Base-by-base conservation (phyloP, 37 sponge, comb jelly and placozoan species). In the Eunapius fragilis region DNA sequence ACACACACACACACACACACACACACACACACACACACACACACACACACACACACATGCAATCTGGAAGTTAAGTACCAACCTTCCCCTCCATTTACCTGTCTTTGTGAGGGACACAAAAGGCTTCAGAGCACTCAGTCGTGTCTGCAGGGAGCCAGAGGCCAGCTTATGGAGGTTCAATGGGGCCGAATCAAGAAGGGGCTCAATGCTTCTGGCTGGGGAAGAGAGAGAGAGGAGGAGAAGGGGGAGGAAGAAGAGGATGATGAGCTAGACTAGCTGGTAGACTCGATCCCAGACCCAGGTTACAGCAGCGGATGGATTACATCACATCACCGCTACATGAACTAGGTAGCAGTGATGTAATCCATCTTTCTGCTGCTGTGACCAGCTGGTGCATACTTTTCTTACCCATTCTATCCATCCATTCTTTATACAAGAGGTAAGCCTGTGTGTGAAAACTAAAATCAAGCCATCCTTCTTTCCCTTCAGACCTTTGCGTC, bases 401-500 rank as follows among this genome's bases (percentile, higher is more conserved):
- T 36, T 70, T 47, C 81, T 75, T 76, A 93, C 94, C 91, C 22
- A 93, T 75, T 69, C 74, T 80, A 0, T 74, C 75, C 88, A 94
- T 88, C 85, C 92, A 94, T 13, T 78, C 47, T 78, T 91, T 88
- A 31, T 94, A 94, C 31, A 79, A 34, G 31, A 68, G 69, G 83
- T 86, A 94, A 3, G 27, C 82, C 92, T 92, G 33, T 10, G 75
- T 17, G 50, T 2, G 38, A 2, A 45, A 1, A 78, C 9, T n/a
- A n/a, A n/a, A n/a, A n/a, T n/a, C n/a, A n/a, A n/a, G n/a, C n/a
- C n/a, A n/a, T n/a, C n/a, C n/a, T n/a, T n/a, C n/a, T n/a, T n/a
- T n/a, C n/a, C n/a, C n/a, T n/a, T n/a, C n/a, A n/a, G n/a, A 92
- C 92, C 85, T 91, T 85, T 33, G 99, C 97, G 82, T 98, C 99